These are phyloP conservation scores for Drosophila tripunctata DNA, from an alignment of 2,888 invertebrate species.

Conservation along the genomic window DNA sequence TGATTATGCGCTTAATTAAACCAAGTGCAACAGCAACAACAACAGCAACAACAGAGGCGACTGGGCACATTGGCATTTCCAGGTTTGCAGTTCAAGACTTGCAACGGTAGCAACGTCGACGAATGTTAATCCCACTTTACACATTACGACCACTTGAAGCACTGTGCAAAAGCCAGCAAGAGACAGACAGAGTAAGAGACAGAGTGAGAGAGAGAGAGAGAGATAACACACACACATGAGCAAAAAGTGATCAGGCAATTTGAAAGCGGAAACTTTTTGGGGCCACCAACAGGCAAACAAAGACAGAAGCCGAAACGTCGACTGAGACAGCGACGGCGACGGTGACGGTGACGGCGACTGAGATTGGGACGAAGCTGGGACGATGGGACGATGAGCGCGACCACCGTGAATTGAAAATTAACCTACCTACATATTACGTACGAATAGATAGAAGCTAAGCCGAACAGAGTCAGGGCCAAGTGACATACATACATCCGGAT, in stretches of 20 bases:
- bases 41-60: constrained; percentile 8
- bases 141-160: constrained; percentile 48
- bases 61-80: constrained; percentile 1
- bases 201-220: not conserved
- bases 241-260: constrained; percentile 39
- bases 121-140: constrained; percentile 63
- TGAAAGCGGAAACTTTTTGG: constrained; percentile 63
- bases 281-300: constrained; percentile 32
- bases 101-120: constrained; percentile 46
- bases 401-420: constrained; percentile 69
- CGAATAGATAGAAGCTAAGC: constrained; percentile 51
- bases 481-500: constrained; percentile 65
- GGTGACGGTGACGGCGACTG: not conserved
- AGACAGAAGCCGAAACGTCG: constrained; percentile 9
- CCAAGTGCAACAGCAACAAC: constrained; percentile 26
- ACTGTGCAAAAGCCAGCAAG: constrained; percentile 8
- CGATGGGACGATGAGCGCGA: constrained; percentile 46
- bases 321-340: too few species aligned
- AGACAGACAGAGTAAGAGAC: not conserved
- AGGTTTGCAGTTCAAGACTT: constrained; percentile 11
- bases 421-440: constrained; percentile 69
- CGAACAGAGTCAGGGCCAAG: constrained; percentile 21
- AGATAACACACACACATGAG: not conserved
- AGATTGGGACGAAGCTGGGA: constrained; percentile 4
- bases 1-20: constrained; percentile 70